These are phyloP conservation scores for Tenthredo amoena DNA, from an alignment of 2,888 invertebrate species.

Conservation along the genomic window DNA sequence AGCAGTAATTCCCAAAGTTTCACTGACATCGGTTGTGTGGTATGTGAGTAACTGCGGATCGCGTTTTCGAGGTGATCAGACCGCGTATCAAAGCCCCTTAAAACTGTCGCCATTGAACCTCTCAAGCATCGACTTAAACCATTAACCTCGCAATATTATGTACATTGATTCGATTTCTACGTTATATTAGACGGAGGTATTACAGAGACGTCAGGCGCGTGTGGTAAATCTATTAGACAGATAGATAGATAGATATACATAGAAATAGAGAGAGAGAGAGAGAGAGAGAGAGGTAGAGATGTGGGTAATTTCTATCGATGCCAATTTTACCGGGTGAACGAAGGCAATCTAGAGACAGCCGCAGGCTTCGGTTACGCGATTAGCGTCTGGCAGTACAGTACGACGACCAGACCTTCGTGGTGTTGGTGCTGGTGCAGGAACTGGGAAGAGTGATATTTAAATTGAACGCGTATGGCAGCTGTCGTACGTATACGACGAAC, in stretches of 20 bases:
- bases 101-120: background rate
- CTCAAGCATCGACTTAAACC: slow-evolving; percentile 31
- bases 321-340: slow-evolving; percentile 48
- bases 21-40: too few species aligned
- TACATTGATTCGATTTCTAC: background rate
- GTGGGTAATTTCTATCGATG: slow-evolving; percentile 46
- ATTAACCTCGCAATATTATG: background rate
- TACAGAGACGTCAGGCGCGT: background rate
- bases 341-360: slow-evolving; percentile 47
- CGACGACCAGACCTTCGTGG: background rate
- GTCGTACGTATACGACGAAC: slow-evolving; percentile 15
- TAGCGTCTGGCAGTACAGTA: slow-evolving; percentile 30
- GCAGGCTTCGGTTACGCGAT: slow-evolving; percentile 47
- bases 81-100: too few species aligned
- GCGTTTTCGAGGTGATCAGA: too few species aligned
- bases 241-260: background rate
- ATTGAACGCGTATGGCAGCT: slow-evolving; percentile 43
- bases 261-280: background rate
- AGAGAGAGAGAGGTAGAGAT: background rate
- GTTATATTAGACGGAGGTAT: background rate
- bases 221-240: background rate
- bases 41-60: too few species aligned
- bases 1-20: too few species aligned
- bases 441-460: slow-evolving; percentile 48
- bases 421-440: background rate